Base-by-base conservation (phyloP, 2,797 vertebrate species). In the Syngnathus acus region DNA sequence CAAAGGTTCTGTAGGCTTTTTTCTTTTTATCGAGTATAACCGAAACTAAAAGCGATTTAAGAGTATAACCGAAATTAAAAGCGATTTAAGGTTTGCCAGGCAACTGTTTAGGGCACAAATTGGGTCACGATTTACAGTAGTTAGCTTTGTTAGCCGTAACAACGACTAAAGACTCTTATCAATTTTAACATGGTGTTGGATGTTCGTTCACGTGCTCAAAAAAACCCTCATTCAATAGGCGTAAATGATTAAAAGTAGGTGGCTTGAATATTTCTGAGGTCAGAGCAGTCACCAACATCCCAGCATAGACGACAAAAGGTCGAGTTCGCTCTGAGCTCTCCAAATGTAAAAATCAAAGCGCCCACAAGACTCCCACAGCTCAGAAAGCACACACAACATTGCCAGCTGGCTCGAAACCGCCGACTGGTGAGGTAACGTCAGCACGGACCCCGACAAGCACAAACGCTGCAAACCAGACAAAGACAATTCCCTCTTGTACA, bases 371-470 rank as follows among this genome's bases (percentile, higher is more conserved):
- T 89, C 84, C 78, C 81, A 78, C 80, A 75, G 76, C 75, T 81
- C 78, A 23, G 19, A 79, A 82, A 87, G 86, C 89, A 72, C 87
- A 65, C 69, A 72, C 79, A 90, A 84, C 87, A 88, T 82, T 90
- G 91, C 89, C 90, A 91, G 85, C 87, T 91, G 91, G 90, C 85
- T 67, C 0, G 1, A 67, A 75, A 82, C 79, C 80, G 8, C 26
- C 26, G 8, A 82, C 75, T 62, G 70, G 78, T 90, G 89, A 91
- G 89, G 81, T 90, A 86, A 91, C 76, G 75, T 73, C 73, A 66
- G 82, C 79, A 83, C 88, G 87, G 85, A 78, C 71, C 76, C 74
- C 72, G 85, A 88, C 88, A 83, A 83, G 71, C 68, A 10, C 57
- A 80, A 72, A 78, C 70, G 63, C 80, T 82, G 76, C 73, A 81